phyloP scores from a whole-genome alignment of 2,888 invertebrate genomes.

The Lacanobia oleracea region DNA sequence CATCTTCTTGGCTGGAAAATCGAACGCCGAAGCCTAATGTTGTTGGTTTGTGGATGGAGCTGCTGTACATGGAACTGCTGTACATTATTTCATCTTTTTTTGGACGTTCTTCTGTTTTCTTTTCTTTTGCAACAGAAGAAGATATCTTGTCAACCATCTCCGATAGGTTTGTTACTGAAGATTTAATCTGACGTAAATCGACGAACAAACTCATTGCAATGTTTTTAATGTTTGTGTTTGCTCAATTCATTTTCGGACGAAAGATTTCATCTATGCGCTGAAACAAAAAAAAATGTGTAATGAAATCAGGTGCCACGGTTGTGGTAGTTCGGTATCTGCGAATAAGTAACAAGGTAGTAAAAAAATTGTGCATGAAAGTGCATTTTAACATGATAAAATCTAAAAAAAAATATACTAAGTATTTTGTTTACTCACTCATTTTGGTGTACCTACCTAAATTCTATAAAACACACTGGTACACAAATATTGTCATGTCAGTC shows the following conservation, averaged over 20 bases:
- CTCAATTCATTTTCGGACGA: slow-evolving; percentile 61
- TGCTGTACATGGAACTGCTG: slow-evolving; percentile 80
- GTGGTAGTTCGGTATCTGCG: neutral
- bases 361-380: slow-evolving; percentile 7
- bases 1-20: slow-evolving; percentile 88
- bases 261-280: slow-evolving; percentile 39
- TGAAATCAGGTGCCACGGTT: neutral
- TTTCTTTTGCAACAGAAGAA: slow-evolving; percentile 77
- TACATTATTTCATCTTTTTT: slow-evolving; percentile 78
- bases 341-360: neutral
- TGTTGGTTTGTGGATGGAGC: slow-evolving; percentile 84
- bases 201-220: slow-evolving; percentile 87
- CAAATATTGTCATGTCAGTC: slow-evolving; percentile 12
- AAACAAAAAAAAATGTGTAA: slow-evolving; percentile 52
- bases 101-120: slow-evolving; percentile 71
- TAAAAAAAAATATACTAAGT: neutral
- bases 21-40: slow-evolving; percentile 86
- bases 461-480: slow-evolving; percentile 12
- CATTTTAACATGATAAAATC: neutral
- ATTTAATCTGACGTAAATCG: slow-evolving; percentile 87
- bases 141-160: slow-evolving; percentile 89
- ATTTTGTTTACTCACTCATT: slow-evolving; percentile 27
- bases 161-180: slow-evolving; percentile 87
- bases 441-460: neutral
- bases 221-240: slow-evolving; percentile 14